Evolutionary conservation across 2,888 invertebrate species (phyloP).

Genomic region (Apamea anceps): DNA sequence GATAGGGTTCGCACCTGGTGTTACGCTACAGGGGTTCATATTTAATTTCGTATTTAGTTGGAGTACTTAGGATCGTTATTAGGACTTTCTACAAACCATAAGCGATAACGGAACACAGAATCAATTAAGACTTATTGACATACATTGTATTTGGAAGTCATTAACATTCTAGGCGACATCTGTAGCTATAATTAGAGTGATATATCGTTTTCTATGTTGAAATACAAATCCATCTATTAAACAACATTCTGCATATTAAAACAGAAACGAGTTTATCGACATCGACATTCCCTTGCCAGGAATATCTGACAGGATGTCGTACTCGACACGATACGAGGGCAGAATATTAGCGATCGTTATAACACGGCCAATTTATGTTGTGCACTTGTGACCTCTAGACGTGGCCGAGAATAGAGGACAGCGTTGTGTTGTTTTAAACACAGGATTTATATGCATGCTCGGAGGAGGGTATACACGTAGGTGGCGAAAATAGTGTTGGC

Average conservation of each 20-base stretch:
- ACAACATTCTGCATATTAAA: constrained; percentile 43
- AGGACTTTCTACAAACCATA: not conserved
- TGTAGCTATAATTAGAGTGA: constrained; percentile 15
- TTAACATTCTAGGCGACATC: constrained; percentile 28
- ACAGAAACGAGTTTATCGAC: constrained; percentile 51
- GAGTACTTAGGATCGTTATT: not conserved
- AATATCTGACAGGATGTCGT: constrained; percentile 84
- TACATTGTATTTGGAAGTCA: constrained; percentile 8
- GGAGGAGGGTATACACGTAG: constrained; percentile 24
- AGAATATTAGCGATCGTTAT: constrained; percentile 76
- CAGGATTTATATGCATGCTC: constrained; percentile 46
- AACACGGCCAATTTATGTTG: constrained; percentile 75
- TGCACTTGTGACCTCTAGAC: constrained; percentile 69
- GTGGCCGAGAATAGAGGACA: constrained; percentile 56
- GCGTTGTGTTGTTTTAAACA: constrained; percentile 48
- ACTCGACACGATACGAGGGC: constrained; percentile 79
- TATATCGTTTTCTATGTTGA: not conserved
- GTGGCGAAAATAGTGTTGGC: constrained; percentile 42
- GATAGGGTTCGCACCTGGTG: constrained; percentile 55
- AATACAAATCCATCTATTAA: constrained; percentile 24
- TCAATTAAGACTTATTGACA: constrained; percentile 5
- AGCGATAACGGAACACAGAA: not conserved
- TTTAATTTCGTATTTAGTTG: constrained; percentile 7
- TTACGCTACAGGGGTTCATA: constrained; percentile 15
- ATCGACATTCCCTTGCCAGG: constrained; percentile 75